Base-by-base conservation (phyloP, 2,888 invertebrate species). In the Pimpla rufipes region DNA sequence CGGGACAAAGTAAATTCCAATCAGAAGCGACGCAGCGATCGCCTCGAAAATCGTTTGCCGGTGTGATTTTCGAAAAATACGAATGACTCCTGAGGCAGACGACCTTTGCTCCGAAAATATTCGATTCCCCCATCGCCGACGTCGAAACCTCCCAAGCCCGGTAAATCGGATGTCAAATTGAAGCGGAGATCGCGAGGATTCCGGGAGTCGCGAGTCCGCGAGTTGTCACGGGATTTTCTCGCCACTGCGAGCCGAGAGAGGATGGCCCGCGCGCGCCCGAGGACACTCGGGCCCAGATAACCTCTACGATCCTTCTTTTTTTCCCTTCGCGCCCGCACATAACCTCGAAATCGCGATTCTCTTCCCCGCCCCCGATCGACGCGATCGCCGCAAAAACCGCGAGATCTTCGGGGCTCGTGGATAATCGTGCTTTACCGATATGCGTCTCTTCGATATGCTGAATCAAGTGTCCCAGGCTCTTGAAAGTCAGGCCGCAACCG, bases 391-490 rank as follows among this genome's bases (percentile, higher is more conserved):
- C 1, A 10, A 16, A 40, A 11, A 40, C 2, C 2, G 16, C 40
- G 45, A 77, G 62, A 71, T 73, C 59, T 45, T 64, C 52, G 73
- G 35, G 13, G 35, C 67, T 62, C 42, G 50, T 73, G 75, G 67
- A 81, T 29, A 77, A 80, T 79, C 59, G 73, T 64, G 74, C 68
- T 78, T 95, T 96, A 97, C 97, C 97, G 93, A 97, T 97, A 94
- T 97, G 97, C 89, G 96, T 96, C 93, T 97, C 96, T 95, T 97
- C 97, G 91, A 98, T 97, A 94, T 97, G 97, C 93, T 96, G 96
- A 93, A 97, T 97, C 92, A 97, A 94, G 93, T 97, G 97, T 89
- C 95, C 95, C 93, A 97, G 95, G 94, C 96, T 96, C 91, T 96
- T 96, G 95, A 97, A 98, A 91, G 95, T 97, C 93, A 97, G 95